Percentiles rank a stretch among this genome's conserved stretches.
These are phyloP conservation scores for Corythornis vintsioides DNA, from an alignment of 2,113 vertebrate genomes.

Conservation along the genomic window DNA sequence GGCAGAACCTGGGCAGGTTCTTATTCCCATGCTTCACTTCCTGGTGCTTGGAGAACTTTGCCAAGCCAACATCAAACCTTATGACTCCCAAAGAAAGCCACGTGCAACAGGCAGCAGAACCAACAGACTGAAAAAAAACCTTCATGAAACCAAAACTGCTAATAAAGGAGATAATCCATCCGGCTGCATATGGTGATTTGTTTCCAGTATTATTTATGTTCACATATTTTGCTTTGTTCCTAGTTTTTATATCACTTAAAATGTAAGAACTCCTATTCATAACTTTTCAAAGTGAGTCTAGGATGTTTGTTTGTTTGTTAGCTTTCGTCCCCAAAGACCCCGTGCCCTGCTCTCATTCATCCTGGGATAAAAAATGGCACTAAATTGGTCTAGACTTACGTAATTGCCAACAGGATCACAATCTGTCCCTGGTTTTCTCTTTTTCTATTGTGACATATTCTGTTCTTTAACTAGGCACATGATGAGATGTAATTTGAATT, in stretches of 20 bases:
- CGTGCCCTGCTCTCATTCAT: neutral
- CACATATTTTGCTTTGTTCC: neutral
- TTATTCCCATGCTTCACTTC: neutral
- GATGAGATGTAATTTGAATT: slow-evolving; percentile 66
- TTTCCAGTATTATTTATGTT: neutral
- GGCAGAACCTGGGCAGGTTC: neutral
- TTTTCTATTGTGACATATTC: slow-evolving; percentile 40
- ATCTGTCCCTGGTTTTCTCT: slow-evolving; percentile 18
- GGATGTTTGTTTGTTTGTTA: neutral
- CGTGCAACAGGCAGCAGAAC: neutral
- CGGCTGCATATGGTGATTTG: neutral
- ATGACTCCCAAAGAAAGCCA: neutral
- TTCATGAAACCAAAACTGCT: neutral
- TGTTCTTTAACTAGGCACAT: slow-evolving; percentile 56
- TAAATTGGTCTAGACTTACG: slow-evolving; percentile 12
- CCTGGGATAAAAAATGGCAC: neutral
- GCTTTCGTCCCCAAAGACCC: neutral
- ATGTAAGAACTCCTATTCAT: neutral
- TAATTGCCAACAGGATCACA: slow-evolving; percentile 19
- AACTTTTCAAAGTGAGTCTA: neutral
- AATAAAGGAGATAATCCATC: neutral
- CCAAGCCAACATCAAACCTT: neutral
- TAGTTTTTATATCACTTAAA: neutral
- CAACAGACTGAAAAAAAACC: neutral
- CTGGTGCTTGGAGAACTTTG: neutral